Base-by-base conservation (phyloP, 1,140 invertebrate genomes). In the Rhopalosiphum padi region DNA sequence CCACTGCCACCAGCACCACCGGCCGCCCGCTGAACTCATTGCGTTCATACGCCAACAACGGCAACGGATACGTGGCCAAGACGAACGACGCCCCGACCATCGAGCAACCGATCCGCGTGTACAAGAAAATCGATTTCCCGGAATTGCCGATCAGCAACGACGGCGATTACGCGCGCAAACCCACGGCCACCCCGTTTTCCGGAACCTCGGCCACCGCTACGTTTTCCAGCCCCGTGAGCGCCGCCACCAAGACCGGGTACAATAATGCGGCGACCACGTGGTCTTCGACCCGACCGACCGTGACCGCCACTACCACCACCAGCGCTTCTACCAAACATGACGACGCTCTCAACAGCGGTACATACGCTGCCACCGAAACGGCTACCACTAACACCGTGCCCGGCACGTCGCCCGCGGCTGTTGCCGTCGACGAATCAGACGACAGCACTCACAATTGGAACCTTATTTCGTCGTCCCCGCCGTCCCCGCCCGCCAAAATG, bases 401-500 rank as follows among this genome's bases (percentile, higher is more conserved):
- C 15, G 15, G 8, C n/a, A 77, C n/a, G 30, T 77, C 60, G n/a
- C 60, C 60, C 3, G 3, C 11, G 11, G 9, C 60, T n/a, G n/a
- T n/a, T n/a, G 9, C 30, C 60, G 30, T 68, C 4, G 60, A n/a
- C 30, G 11, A n/a, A 68, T 6, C 30, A 77, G 15, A 21, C 18
- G 60, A 22, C 7, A 35, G 41, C 8, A 37, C 6, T 7, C 8
- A 37, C 21, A 37, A 41, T 35, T 83, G 82, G 82, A 83, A 83
- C 22, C 35, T 37, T 6, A 3, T 37, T 7, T 21, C 82, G 35
- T 35, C 86, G 6, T n/a, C 94, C 94, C 94, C 77, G 94, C 94
- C 48, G 97, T 97, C 94, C 97, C 97, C 94, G 97, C 96, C 94
- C 96, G 96, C 91, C 95, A 96, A 85, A 93, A 95, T 60, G 94